Conservation (phyloP, 2,888 invertebrate species). For the Noctua janthina region DNA sequence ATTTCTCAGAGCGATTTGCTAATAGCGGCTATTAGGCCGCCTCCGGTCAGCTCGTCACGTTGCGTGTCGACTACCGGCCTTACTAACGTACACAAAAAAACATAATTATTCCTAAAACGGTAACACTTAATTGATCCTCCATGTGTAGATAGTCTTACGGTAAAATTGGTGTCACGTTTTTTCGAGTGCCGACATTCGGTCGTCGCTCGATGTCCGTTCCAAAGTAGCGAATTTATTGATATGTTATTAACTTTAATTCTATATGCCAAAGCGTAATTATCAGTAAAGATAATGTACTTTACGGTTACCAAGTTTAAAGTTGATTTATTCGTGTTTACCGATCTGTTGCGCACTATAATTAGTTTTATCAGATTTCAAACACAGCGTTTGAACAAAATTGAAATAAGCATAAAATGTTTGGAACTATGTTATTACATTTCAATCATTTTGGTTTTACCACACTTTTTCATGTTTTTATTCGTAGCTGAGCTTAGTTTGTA, state of each 20-base stretch:
- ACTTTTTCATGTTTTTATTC: conserved; percentile 58
- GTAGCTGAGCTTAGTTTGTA: conserved; percentile 42
- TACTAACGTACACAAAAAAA: conserved; percentile 80
- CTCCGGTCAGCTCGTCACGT: conserved; percentile 77
- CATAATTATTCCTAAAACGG: conserved; percentile 88
- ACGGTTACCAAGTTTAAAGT: conserved; percentile 60
- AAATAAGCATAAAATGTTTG: conserved; percentile 50
- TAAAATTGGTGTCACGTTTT: conserved; percentile 79
- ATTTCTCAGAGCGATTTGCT: conserved; percentile 88
- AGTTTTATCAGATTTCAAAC: conserved; percentile 62
- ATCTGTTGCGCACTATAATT: conserved; percentile 63
- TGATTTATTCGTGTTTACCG: conserved; percentile 62
- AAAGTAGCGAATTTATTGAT: conserved; percentile 73
- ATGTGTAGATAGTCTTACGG: conserved; percentile 81
- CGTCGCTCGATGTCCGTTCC: conserved; percentile 66
- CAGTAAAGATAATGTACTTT: conserved; percentile 63
- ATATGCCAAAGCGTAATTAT: conserved; percentile 70
- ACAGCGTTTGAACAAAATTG: conserved; percentile 56
- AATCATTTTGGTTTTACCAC: conserved; percentile 64
- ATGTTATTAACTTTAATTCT: conserved; percentile 73
- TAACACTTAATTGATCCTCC: conserved; percentile 85
- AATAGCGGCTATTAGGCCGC: conserved; percentile 86
- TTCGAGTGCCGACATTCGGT: conserved; percentile 76
- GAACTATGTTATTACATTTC: conserved; percentile 65
- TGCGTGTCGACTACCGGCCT: conserved; percentile 85